Evolutionary conservation across 30 jellyfish, hydroid and myxozoan genomes (phyloP).

Genomic region (Aurelia sp.): DNA sequence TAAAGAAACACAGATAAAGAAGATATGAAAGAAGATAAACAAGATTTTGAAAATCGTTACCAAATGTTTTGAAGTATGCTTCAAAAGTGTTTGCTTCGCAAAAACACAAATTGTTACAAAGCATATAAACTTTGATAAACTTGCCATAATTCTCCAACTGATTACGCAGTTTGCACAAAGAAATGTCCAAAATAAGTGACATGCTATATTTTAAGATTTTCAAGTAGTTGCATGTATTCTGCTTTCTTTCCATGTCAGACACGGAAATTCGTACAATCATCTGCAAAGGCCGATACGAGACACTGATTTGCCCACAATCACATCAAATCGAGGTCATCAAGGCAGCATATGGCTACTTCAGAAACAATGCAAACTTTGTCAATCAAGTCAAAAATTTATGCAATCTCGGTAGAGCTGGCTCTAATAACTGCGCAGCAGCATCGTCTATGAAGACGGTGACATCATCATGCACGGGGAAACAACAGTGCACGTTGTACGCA

Average conservation of each 20-base stretch:
- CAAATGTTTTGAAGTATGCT: too few species aligned
- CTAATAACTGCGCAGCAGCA: constrained; percentile 27
- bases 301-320: constrained; percentile 44
- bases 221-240: background rate
- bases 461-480: constrained; percentile 28
- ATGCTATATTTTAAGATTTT: too few species aligned
- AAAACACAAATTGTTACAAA: too few species aligned
- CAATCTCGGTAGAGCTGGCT: background rate
- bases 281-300: constrained; percentile 70
- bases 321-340: constrained; percentile 24
- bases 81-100: too few species aligned
- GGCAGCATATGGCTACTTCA: constrained; percentile 34
- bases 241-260: background rate
- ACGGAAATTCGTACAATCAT: constrained; percentile 29
- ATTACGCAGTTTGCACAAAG: too few species aligned
- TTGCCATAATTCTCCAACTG: too few species aligned
- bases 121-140: too few species aligned
- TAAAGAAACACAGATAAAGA: too few species aligned
- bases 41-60: too few species aligned
- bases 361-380: background rate
- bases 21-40: too few species aligned
- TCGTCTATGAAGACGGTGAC: constrained; percentile 19
- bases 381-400: constrained; percentile 14
- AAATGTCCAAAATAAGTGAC: too few species aligned
- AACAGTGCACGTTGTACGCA: constrained; percentile 40